A percentile compares a stretch with the other conserved stretches of the same genome.
phyloP scores from a whole-genome alignment of 2,113 vertebrate species.

The Sarotherodon lohbergeri region DNA sequence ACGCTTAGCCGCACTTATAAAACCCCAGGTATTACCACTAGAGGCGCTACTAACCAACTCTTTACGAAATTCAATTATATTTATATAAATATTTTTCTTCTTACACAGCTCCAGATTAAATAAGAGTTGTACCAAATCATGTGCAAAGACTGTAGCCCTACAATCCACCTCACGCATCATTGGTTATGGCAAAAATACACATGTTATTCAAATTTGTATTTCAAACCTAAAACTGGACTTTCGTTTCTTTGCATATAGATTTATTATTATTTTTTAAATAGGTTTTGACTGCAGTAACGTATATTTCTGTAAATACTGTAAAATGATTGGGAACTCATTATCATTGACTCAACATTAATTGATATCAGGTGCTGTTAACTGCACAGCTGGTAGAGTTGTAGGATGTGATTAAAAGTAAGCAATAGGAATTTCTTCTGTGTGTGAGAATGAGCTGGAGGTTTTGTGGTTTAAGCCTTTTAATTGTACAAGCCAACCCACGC shows the following conservation, averaged over 20 bases:
- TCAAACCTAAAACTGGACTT: not conserved
- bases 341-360: not conserved
- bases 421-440: not conserved
- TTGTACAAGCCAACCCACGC: not conserved
- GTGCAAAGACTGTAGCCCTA: not conserved
- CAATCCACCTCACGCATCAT: not conserved
- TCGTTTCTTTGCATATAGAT: not conserved
- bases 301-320: not conserved
- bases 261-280: not conserved
- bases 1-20: not conserved
- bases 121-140: not conserved
- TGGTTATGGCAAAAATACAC: not conserved
- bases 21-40: not conserved
- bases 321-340: not conserved
- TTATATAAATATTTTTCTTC: not conserved
- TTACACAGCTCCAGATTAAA: not conserved
- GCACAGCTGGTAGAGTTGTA: no score
- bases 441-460: not conserved
- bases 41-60: not conserved
- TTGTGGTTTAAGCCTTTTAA: not conserved
- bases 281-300: not conserved
- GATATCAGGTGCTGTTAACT: not conserved
- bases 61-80: not conserved
- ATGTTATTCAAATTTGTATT: not conserved
- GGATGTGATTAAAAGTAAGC: no score